phyloP scores from a whole-genome alignment of 2,797 vertebrate genomes.

The Liasis olivaceus region DNA sequence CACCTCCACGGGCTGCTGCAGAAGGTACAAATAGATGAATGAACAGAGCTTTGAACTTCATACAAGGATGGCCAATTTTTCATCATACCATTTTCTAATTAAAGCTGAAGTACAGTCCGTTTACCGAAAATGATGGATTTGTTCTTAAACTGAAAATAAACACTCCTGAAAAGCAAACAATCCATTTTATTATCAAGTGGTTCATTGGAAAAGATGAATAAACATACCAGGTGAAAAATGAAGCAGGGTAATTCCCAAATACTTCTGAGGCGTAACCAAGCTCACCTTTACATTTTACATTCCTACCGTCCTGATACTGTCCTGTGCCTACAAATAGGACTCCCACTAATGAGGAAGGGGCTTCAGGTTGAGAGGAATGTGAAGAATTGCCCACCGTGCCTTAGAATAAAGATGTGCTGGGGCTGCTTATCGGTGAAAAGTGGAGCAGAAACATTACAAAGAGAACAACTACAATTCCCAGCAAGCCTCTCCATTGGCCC shows the following conservation, averaged over 20 bases:
- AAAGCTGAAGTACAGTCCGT: not conserved
- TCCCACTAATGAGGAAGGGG: not conserved
- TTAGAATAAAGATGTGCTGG: not conserved
- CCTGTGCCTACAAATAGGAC: not conserved
- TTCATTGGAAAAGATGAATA: not conserved
- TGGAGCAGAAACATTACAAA: not conserved
- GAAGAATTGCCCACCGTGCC: not conserved
- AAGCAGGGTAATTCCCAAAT: not conserved
- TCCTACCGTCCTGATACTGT: not conserved
- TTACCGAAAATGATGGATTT: not conserved
- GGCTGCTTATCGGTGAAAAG: not conserved
- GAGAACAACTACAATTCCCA: not conserved
- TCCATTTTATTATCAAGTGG: not conserved
- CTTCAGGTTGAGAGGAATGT: not conserved
- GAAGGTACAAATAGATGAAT: not conserved
- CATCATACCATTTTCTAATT: not conserved
- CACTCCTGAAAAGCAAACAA: not conserved
- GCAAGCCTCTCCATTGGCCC: not conserved
- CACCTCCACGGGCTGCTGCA: not conserved
- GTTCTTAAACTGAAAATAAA: not conserved
- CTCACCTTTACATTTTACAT: not conserved
- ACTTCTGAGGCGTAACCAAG: not conserved
- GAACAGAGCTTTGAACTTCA: not conserved
- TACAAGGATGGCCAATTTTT: not conserved
- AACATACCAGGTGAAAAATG: not conserved